Conservation (phyloP, 2,113 vertebrate genomes). For the Neodon shergylaensis region DNA sequence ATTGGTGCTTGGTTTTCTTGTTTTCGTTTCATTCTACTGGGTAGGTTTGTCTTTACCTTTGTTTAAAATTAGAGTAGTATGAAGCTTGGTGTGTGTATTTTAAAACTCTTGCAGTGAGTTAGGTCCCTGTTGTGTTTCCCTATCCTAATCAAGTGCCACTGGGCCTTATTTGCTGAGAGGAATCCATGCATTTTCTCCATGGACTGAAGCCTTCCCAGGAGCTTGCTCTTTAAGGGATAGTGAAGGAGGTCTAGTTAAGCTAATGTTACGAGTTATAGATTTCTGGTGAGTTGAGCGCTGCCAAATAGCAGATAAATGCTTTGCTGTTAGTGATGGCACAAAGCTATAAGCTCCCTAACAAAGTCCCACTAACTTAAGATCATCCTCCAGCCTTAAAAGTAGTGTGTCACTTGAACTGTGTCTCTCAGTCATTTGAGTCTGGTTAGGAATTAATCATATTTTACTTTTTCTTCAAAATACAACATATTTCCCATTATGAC, state of each 20-base stretch:
- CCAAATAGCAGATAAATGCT: constrained; percentile 23
- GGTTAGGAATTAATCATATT: constrained; percentile 6
- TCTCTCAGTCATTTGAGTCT: not conserved
- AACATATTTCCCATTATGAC: constrained; percentile 29
- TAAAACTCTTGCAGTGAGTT: not conserved
- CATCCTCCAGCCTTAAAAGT: not conserved
- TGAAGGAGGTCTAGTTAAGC: not conserved
- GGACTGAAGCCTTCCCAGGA: not conserved
- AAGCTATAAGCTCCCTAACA: not conserved
- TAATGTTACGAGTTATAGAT: not conserved
- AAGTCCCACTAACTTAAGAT: not conserved
- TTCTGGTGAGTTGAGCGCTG: constrained; percentile 48
- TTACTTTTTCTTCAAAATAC: constrained; percentile 57
- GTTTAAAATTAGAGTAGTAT: constrained; percentile 54
- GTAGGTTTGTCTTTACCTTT: constrained; percentile 32
- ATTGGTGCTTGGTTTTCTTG: not conserved
- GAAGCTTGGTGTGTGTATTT: not conserved
- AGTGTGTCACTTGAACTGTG: not conserved
- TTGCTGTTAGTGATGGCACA: not conserved
- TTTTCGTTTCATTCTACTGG: not conserved
- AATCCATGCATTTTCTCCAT: constrained; percentile 31
- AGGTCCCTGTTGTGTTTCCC: not conserved
- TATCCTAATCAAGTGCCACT: not conserved
- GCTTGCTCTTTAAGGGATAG: not conserved
- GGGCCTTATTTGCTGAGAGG: not conserved